These are phyloP conservation scores for Atta cephalotes DNA, from an alignment of 1,140 invertebrate species.

Conservation along the genomic window DNA sequence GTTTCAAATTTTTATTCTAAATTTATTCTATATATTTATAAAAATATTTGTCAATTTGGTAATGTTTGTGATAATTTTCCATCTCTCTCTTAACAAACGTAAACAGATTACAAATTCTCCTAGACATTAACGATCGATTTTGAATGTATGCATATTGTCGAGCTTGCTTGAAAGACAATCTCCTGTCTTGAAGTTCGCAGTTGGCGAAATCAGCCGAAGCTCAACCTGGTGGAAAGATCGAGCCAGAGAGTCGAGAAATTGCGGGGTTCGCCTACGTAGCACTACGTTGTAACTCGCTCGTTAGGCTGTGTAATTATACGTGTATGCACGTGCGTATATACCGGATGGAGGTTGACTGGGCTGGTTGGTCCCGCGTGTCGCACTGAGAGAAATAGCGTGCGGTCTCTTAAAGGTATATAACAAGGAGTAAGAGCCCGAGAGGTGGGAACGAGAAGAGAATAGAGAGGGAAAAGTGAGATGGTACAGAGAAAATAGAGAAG, in stretches of 20 bases:
- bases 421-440: constrained; percentile 23
- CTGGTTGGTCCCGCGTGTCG: constrained; percentile 65
- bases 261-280: constrained; percentile 81
- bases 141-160: not conserved
- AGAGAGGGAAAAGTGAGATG: constrained; percentile 35
- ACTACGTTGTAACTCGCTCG: constrained; percentile 80
- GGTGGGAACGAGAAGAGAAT: constrained; percentile 17
- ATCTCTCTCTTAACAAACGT: not conserved
- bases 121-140: not conserved
- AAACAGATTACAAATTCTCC: not conserved
- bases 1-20: not conserved
- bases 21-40: not conserved
- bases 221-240: constrained; percentile 64
- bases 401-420: constrained; percentile 19
- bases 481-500: constrained; percentile 19
- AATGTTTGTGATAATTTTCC: not conserved
- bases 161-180: not conserved
- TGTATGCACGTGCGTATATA: constrained; percentile 66
- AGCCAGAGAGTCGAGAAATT: constrained; percentile 75
- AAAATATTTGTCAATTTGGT: not conserved
- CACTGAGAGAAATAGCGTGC: constrained; percentile 66
- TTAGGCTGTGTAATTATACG: constrained; percentile 66
- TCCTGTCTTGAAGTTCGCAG: not conserved
- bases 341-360: constrained; percentile 12
- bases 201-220: constrained; percentile 49